Evolutionary conservation across 2,888 invertebrate genomes (phyloP), one percentile per base, ranked within the genome.

Genomic region (Cerceris ruficornis): DNA sequence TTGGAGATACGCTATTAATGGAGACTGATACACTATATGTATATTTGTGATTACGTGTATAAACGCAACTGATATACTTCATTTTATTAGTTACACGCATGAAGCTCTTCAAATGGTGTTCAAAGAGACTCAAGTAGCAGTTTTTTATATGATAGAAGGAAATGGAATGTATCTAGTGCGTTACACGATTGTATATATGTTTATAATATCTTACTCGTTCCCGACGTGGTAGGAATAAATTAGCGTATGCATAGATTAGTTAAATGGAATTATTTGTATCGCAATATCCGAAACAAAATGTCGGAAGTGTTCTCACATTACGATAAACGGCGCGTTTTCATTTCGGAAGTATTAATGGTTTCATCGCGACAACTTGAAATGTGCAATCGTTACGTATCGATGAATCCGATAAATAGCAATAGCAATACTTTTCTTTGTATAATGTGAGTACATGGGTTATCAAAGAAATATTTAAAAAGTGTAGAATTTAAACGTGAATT

Each of bases 151-250:
- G 11, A 46, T 11, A 46, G 46, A 11, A 11, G 9, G n/a, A 67
- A 75, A 72, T 75, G 69, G 66, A 75, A 66, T 78, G 59, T 69
- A 52, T 79, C 75, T 54, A 57, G 81, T 81, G 68, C 74, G 73
- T 79, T 82, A 61, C 43, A 64, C 65, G 65, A 86, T 75, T 87
- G 87, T 87, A 86, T 75, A 88, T 88, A 87, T 87, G 83, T 87
- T 72, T 69, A 85, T 87, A 87, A 28, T 65, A 46, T 43, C 69
- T 60, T n/a, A 71, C 60, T 43, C 58, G 71, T 50, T 73, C 72
- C 73, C 65, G 54, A 52, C 62, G 69, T 69, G 67, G 42, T 78
- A 80, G 78, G 69, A 54, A 54, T 54, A 52, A 43, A 28, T 52
- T 58, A 61, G 42, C 62, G 67, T 75, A 55, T 77, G 41, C 59